phyloP scores from a whole-genome alignment of 2,113 vertebrate genomes.

The Plecotus auritus region DNA sequence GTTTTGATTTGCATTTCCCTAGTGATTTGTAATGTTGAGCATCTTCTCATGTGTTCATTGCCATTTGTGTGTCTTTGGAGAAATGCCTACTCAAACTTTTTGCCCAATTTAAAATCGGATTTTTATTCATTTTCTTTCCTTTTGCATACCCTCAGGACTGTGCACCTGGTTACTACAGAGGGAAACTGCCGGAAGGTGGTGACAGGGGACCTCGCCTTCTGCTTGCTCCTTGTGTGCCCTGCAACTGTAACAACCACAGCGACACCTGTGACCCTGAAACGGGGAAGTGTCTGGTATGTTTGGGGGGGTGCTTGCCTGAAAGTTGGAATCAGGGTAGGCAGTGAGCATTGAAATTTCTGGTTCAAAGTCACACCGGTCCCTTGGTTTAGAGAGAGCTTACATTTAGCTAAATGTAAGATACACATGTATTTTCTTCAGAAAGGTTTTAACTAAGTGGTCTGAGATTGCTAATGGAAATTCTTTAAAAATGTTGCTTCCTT shows the following conservation, averaged over 20 bases:
- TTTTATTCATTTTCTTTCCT: not conserved
- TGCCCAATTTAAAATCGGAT: not conserved
- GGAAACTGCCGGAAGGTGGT: slow-evolving; percentile 74
- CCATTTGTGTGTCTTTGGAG: not conserved
- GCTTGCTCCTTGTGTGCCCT: slow-evolving; percentile 85
- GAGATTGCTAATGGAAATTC: not conserved
- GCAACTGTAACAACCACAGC: slow-evolving; percentile 93
- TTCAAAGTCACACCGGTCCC: not conserved
- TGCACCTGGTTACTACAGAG: slow-evolving; percentile 87
- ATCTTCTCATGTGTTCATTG: not conserved
- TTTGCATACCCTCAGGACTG: slow-evolving; percentile 82
- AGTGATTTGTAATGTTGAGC: not conserved
- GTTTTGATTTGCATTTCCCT: not conserved
- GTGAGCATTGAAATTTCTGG: not conserved
- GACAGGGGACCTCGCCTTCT: slow-evolving; percentile 59
- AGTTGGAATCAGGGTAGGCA: not conserved
- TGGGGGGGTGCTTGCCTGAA: not conserved
- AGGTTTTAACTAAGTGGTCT: not conserved
- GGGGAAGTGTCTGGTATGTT: slow-evolving; percentile 89
- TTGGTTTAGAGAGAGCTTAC: not conserved
- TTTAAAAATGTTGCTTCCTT: not conserved
- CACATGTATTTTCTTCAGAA: not conserved
- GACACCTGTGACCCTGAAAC: slow-evolving; percentile 86
- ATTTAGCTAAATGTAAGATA: not conserved
- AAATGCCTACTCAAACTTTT: not conserved